phyloP scores from a whole-genome alignment of 30 jellyfish, hydroid and myxozoan genomes.

The Pelagia noctiluca region DNA sequence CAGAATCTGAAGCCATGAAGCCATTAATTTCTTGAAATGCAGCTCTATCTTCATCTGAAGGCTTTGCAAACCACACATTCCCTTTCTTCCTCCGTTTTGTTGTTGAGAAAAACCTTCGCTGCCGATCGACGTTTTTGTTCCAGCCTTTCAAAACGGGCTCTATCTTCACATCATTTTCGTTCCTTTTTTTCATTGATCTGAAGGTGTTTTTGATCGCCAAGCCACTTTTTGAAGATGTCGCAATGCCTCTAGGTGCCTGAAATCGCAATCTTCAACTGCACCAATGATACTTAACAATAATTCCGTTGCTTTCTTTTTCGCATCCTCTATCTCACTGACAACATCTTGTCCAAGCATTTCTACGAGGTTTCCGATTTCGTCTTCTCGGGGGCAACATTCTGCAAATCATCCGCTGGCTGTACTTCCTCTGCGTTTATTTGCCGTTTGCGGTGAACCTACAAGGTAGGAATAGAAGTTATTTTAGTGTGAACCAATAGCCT shows the following conservation, averaged over 20 bases:
- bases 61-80: slow-evolving; percentile 42
- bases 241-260: neutral
- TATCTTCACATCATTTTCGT: neutral
- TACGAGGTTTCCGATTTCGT: neutral
- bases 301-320: slow-evolving; percentile 8
- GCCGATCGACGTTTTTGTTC: slow-evolving; percentile 17
- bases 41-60: slow-evolving; percentile 15
- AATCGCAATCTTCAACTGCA: slow-evolving; percentile 13
- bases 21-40: neutral
- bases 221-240: slow-evolving; percentile 8
- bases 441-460: too few relatives aligned
- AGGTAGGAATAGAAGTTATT: too few relatives aligned
- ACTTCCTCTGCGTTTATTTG: slow-evolving; percentile 1
- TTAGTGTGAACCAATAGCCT: too few relatives aligned
- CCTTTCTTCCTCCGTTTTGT: slow-evolving; percentile 31
- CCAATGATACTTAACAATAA: slow-evolving; percentile 13
- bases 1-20: neutral
- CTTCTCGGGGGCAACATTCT: neutral
- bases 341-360: neutral
- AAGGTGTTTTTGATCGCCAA: slow-evolving; percentile 21
- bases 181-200: slow-evolving; percentile 8
- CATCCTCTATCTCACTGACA: neutral
- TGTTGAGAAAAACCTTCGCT: slow-evolving; percentile 23
- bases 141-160: neutral
- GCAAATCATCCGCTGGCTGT: neutral